These are phyloP conservation scores for Orchesella cincta DNA, from an alignment of 1,140 invertebrate genomes.

Conservation along the genomic window DNA sequence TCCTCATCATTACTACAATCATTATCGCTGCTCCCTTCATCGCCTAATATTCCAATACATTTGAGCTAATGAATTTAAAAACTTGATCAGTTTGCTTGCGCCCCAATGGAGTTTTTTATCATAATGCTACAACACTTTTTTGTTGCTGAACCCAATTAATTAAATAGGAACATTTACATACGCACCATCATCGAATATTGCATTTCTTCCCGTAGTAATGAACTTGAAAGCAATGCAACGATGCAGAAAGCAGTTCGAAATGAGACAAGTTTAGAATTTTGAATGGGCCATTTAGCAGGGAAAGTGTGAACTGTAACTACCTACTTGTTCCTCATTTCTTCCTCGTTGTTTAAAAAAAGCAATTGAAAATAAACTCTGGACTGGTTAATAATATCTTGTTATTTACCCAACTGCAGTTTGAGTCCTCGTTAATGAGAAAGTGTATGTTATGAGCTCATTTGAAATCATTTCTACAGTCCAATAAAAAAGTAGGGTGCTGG, in stretches of 20 bases:
- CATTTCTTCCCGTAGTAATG: no score
- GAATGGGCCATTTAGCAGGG: not conserved
- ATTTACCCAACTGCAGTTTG: no score
- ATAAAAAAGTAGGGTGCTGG: no score
- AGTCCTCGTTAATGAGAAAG: not conserved
- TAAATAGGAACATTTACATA: no score
- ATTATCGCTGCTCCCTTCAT: not conserved
- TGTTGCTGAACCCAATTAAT: no score
- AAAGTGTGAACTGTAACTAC: not conserved
- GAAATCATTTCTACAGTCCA: not conserved
- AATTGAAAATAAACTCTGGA: not conserved
- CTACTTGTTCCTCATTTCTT: not conserved
- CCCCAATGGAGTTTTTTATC: not conserved
- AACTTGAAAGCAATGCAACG: not conserved
- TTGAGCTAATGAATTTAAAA: not conserved
- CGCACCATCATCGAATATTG: no score
- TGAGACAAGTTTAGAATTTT: conserved; percentile 10
- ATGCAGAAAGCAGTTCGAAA: not conserved
- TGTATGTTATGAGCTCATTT: not conserved
- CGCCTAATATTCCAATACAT: not conserved
- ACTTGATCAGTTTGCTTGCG: not conserved
- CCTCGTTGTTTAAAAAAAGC: not conserved
- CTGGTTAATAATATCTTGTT: no score
- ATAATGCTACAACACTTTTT: no score
- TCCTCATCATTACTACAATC: not conserved